Percentiles rank a stretch among this genome's conserved stretches.
Conservation (phyloP, 1,140 invertebrate genomes). For the Drosophila kohkoa region DNA sequence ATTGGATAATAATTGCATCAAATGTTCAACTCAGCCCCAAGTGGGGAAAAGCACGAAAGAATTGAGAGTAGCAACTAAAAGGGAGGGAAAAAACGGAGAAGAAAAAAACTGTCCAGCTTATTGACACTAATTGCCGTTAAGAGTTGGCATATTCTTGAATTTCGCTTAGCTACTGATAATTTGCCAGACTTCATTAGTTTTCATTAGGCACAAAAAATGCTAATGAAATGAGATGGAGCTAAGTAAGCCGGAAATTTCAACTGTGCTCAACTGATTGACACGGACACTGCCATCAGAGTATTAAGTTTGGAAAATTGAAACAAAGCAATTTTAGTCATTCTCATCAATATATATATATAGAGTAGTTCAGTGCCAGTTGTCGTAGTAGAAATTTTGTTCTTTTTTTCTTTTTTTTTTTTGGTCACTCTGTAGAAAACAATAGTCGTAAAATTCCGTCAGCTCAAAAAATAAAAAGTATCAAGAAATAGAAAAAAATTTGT, state of each 20-base stretch:
- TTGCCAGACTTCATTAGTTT: conserved; percentile 49
- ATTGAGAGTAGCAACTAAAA: neutral
- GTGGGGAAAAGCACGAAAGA: neutral
- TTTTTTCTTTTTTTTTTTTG: conserved; percentile 18
- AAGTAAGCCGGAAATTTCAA: conserved; percentile 20
- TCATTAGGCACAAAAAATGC: conserved; percentile 22
- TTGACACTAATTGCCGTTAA: conserved; percentile 63
- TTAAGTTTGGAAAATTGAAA: neutral
- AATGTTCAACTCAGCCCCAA: conserved; percentile 16
- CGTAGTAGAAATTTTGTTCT: neutral
- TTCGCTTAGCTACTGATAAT: conserved; percentile 16
- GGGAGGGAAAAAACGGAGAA: neutral
- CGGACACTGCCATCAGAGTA: too few relatives aligned
- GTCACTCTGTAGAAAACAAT: conserved; percentile 35
- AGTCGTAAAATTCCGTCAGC: conserved; percentile 39
- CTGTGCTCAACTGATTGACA: conserved; percentile 5
- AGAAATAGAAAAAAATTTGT: conserved; percentile 12
- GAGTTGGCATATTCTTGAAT: conserved; percentile 15
- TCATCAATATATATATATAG: conserved; percentile 6
- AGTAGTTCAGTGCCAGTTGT: conserved; percentile 5
- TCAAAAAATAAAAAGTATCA: conserved; percentile 11
- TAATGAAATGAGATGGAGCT: conserved; percentile 19
- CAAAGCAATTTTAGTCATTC: conserved; percentile 22
- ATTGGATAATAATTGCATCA: conserved; percentile 69
- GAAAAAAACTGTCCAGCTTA: conserved; percentile 57